A percentile compares a stretch with the other conserved stretches of the same genome.
These are phyloP conservation scores for Colletes collaris DNA, from an alignment of 2,888 invertebrate genomes.

Conservation along the genomic window DNA sequence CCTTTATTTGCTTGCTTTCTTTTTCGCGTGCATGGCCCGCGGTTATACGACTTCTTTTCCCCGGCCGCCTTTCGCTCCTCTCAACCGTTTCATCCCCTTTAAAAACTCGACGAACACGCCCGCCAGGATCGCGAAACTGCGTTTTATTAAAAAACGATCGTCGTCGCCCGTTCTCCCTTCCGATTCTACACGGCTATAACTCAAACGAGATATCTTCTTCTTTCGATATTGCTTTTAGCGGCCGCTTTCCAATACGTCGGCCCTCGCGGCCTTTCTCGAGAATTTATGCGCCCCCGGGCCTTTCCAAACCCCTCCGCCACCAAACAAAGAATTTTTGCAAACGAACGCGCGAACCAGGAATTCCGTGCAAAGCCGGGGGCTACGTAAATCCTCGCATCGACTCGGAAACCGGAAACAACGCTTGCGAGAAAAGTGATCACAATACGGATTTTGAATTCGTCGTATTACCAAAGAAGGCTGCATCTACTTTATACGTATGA, in stretches of 20 bases:
- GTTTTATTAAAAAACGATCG: constrained; percentile 58
- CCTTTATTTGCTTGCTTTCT: constrained; percentile 56
- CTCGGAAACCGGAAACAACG: too few species aligned
- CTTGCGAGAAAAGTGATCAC: too few species aligned
- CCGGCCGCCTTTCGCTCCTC: not conserved
- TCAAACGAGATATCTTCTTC: constrained; percentile 43
- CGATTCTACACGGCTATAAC: constrained; percentile 33
- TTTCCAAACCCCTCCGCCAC: not conserved
- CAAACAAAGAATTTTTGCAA: constrained; percentile 30
- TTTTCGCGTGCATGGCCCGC: constrained; percentile 52
- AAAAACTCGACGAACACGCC: constrained; percentile 22
- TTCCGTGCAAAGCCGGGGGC: too few species aligned
- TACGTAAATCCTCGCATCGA: too few species aligned
- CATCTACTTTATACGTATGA: too few species aligned
- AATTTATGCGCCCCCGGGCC: constrained; percentile 16
- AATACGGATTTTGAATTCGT: too few species aligned
- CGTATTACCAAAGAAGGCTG: too few species aligned
- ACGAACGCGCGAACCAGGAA: not conserved
- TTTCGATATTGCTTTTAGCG: constrained; percentile 40
- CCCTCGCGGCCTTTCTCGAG: not conserved
- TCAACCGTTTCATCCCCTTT: constrained; percentile 43
- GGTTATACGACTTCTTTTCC: constrained; percentile 42
- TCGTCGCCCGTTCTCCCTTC: constrained; percentile 1
- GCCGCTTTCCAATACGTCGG: constrained; percentile 35
- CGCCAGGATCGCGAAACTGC: constrained; percentile 20